Evolutionary conservation across 2,797 vertebrate species (phyloP).

Genomic region (Borostomias antarcticus): DNA sequence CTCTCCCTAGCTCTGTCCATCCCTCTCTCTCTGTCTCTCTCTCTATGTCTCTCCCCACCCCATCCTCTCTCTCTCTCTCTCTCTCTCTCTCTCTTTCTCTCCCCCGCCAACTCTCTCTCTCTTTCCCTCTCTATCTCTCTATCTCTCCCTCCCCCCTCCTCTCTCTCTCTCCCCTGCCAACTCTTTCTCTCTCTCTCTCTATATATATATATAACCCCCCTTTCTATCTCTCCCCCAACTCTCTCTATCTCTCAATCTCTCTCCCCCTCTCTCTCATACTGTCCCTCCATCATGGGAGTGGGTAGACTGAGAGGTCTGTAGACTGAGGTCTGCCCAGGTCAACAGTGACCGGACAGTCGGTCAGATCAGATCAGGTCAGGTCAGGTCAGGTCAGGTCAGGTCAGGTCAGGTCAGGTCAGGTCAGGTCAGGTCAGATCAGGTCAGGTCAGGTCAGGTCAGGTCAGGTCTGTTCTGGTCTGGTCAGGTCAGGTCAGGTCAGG

Average conservation of each 20-base stretch:
- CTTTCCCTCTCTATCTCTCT: background rate
- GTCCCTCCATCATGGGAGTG: slow-evolving; percentile 4
- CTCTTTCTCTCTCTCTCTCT: slow-evolving; percentile 28
- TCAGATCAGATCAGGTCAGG: no score
- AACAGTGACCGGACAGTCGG: no score
- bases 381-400: no score
- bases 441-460: no score
- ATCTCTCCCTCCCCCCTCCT: slow-evolving; percentile 21
- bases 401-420: no score
- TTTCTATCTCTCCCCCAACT: background rate
- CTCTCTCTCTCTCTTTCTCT: slow-evolving; percentile 33
- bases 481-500: no score
- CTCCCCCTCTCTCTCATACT: slow-evolving; percentile 32
- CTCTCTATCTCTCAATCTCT: background rate
- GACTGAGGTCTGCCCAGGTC: slow-evolving; percentile 3
- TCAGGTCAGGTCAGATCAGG: no score
- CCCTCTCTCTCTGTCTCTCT: background rate
- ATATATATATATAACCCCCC: background rate
- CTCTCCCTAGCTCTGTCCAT: slow-evolving; percentile 22
- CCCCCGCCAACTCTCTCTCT: slow-evolving; percentile 33
- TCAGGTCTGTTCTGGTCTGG: no score
- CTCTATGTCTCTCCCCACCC: background rate
- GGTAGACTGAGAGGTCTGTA: no score
- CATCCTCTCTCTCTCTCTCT: background rate
- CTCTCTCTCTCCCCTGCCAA: slow-evolving; percentile 34